A percentile compares a stretch with the other conserved stretches of the same genome.
Conservation (phyloP, 2,797 vertebrate species). For the Nyctalus aviator region DNA sequence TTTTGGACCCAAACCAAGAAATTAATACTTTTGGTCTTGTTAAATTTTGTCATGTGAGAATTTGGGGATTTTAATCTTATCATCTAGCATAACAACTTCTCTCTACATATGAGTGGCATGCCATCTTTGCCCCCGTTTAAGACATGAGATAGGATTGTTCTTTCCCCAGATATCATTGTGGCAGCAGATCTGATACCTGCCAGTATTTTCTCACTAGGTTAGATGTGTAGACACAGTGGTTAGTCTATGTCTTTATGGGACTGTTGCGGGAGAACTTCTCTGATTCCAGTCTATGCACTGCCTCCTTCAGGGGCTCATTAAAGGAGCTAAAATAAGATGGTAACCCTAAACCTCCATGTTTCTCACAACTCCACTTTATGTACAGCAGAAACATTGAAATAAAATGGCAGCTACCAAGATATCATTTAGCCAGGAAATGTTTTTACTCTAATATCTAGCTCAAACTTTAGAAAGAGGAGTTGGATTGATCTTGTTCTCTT, state of each 20-base stretch:
- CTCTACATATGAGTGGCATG: background rate
- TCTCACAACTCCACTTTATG: background rate
- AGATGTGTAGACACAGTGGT: background rate
- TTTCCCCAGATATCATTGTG: background rate
- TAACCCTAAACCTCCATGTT: background rate
- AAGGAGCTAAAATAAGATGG: background rate
- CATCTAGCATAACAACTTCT: background rate
- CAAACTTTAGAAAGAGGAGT: background rate
- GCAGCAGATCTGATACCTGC: background rate
- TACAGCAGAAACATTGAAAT: background rate
- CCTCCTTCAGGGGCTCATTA: background rate
- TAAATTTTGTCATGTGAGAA: background rate
- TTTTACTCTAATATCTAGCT: background rate
- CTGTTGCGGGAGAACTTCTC: background rate
- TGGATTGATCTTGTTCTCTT: background rate
- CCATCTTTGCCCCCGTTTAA: background rate
- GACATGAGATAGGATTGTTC: background rate
- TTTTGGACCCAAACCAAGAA: background rate
- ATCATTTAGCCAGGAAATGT: background rate
- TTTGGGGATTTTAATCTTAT: background rate
- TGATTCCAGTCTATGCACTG: background rate
- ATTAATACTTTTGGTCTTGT: constrained; percentile 12
- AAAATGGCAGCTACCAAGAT: background rate
- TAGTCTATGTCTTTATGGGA: background rate
- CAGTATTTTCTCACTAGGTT: background rate